Evolutionary conservation across 2,888 invertebrate species (phyloP), one percentile per base, ranked within the genome.

Genomic region (Spicauda simplicius): DNA sequence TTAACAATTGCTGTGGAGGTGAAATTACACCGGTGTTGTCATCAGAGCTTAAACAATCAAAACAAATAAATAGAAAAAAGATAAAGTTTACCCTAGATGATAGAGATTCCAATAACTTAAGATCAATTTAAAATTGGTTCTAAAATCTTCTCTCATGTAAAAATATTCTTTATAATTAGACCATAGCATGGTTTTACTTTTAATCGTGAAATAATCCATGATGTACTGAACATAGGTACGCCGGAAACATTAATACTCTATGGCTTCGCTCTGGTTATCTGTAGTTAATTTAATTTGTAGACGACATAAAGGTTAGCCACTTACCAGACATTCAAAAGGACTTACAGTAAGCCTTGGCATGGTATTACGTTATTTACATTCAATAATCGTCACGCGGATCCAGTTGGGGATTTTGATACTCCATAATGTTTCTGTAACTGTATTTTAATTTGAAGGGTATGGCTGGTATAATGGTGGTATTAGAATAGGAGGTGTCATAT

Each of bases 181-280:
- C 1, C 33, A 33, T 33, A 45, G 41, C 5, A 45, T 2, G 2
- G 14, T 45, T 3, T 45, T 14, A n/a, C 41, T 45, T 3, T 14
- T 14, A 45, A n/a, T 12, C 7, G 11, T 45, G 3, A 11, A 45
- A n/a, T n/a, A 45, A n/a, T 3, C 16, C 16, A 50, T 48, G n/a
- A 58, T 4, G 57, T 33, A 33, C 8, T 33, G 33, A 20, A 3
- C 7, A 8, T 54, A 30, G 12, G n/a, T 52, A 41, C 45, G 19
- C 45, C 54, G 55, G 33, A 60, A 66, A 55, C 45, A 18, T n/a
- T 50, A 11, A 37, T 55, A 55, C 55, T 61, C 18, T 66, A 61
- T 12, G 55, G 20, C 50, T 50, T 53, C 20, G 33, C 55, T 61
- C 45, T 33, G 20, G 53, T 54, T 59, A 20, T n/a, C n/a, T n/a